Evolutionary conservation across 2,797 vertebrate genomes (phyloP).

Genomic region (Gastrophryne carolinensis): DNA sequence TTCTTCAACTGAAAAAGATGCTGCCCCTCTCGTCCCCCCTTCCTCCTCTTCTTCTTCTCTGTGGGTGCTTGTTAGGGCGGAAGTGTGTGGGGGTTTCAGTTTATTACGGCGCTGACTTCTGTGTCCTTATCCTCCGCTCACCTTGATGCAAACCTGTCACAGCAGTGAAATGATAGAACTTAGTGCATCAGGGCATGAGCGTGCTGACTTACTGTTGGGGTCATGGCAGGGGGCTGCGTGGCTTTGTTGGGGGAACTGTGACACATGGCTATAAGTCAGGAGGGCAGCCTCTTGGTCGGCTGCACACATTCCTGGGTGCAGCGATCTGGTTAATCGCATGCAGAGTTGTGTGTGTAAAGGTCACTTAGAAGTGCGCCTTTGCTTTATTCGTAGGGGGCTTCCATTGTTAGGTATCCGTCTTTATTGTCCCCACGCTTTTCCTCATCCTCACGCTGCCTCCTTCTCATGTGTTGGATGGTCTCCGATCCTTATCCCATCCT

Average conservation of each 20-base stretch:
- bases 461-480: neutral
- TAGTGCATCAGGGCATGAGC: neutral
- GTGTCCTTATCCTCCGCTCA: neutral
- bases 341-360: neutral
- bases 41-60: conserved; percentile 15
- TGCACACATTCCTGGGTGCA: neutral
- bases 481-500: neutral
- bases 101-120: conserved; percentile 17
- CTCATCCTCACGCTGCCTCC: neutral
- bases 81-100: conserved; percentile 43
- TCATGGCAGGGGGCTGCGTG: neutral
- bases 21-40: conserved; percentile 15
- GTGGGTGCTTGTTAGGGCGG: conserved; percentile 43
- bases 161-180: neutral
- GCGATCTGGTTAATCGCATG: neutral
- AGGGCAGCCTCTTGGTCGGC: neutral
- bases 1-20: conserved; percentile 12
- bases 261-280: neutral
- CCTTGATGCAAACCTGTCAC: conserved; percentile 21
- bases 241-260: neutral
- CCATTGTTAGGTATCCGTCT: neutral
- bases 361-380: neutral
- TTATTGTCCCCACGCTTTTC: neutral
- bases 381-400: neutral
- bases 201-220: neutral